Evolutionary conservation across 2,797 vertebrate species (phyloP).

Genomic region (Aulostomus chinensis): DNA sequence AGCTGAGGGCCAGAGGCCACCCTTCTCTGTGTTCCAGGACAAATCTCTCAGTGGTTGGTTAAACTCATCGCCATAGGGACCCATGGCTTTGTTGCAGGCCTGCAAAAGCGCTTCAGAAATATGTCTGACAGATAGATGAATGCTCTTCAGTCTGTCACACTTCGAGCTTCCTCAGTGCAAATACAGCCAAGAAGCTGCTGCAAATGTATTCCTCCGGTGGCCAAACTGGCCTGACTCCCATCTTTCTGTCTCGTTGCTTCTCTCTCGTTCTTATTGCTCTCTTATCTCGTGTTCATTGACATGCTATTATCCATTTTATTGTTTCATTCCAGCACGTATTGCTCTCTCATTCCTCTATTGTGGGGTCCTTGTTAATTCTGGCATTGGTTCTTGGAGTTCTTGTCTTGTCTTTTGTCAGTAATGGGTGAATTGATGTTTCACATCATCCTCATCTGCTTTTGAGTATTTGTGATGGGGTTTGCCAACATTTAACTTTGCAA

Average conservation of each 20-base stretch:
- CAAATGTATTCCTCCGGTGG: conserved; percentile 24
- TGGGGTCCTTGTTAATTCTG: no score
- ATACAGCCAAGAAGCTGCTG: no score
- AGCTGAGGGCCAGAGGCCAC: conserved; percentile 54
- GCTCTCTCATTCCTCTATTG: no score
- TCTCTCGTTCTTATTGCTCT: conserved; percentile 35
- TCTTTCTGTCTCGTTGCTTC: conserved; percentile 29
- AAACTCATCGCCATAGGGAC: conserved; percentile 78
- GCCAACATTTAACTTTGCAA: no score
- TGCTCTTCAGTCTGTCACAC: conserved; percentile 27
- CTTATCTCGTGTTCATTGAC: conserved; percentile 39
- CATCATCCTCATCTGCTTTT: no score
- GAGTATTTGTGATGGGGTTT: no score
- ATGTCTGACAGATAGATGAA: conserved; percentile 49
- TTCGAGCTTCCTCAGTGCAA: no score
- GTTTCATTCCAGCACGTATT: conserved; percentile 24
- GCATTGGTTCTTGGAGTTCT: no score
- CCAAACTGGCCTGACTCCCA: conserved; percentile 32
- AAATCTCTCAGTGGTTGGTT: conserved; percentile 73
- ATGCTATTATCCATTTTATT: conserved; percentile 36
- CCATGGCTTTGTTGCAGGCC: conserved; percentile 32
- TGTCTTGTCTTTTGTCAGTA: no score
- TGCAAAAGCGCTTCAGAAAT: conserved; percentile 48
- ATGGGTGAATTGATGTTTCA: no score
- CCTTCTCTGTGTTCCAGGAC: conserved; percentile 62